phyloP scores from a whole-genome alignment of 2,888 invertebrate genomes.

The Pristionchus arcanus region DNA sequence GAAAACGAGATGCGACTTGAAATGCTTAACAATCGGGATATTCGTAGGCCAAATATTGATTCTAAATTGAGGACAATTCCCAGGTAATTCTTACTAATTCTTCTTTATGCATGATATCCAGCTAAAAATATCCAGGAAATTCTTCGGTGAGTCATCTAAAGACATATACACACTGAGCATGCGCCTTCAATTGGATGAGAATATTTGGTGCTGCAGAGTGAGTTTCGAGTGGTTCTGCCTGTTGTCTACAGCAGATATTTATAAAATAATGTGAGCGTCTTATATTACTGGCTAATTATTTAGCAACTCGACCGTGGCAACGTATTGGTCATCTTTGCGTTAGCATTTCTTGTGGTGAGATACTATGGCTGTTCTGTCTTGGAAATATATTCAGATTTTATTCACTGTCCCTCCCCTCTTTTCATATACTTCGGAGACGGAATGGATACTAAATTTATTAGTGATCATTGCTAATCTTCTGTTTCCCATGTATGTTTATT shows the following conservation, averaged over 20 bases:
- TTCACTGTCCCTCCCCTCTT: not conserved
- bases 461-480: not conserved
- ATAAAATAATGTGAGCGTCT: too few relatives aligned
- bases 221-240: too few relatives aligned
- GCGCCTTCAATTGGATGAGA: conserved; percentile 29
- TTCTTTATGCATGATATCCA: not conserved
- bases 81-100: not conserved
- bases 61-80: not conserved
- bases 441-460: not conserved
- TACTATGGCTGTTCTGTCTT: not conserved
- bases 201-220: conserved; percentile 37
- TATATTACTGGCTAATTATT: not conserved
- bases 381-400: not conserved
- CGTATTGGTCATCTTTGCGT: not conserved
- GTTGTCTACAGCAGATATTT: too few relatives aligned
- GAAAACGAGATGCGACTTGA: not conserved
- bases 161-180: conserved; percentile 47
- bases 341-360: not conserved
- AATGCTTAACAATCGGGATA: not conserved
- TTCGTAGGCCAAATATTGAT: not conserved
- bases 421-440: not conserved
- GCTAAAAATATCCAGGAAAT: not conserved
- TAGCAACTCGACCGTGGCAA: not conserved
- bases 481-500: not conserved
- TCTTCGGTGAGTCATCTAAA: conserved; percentile 9